These are phyloP conservation scores for Jordanella pulchra DNA, from an alignment of 2,797 vertebrate genomes.

Conservation along the genomic window DNA sequence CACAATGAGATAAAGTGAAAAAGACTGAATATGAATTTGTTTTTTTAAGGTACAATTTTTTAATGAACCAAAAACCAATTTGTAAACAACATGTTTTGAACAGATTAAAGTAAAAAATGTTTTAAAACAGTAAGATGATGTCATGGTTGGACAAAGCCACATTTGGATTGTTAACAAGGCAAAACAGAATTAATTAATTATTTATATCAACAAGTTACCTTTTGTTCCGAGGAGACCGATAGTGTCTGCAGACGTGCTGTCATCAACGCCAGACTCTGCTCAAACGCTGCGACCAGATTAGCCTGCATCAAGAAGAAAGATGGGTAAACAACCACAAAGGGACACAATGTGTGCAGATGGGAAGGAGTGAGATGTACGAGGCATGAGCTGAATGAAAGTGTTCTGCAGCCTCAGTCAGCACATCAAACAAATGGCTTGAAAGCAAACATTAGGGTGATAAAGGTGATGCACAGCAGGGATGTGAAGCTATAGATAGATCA, in stretches of 20 bases:
- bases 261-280: conserved; percentile 97
- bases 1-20: not conserved
- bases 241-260: conserved; percentile 93
- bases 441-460: conserved; percentile 30
- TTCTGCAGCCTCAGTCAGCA: conserved; percentile 41
- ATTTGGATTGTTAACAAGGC: not conserved
- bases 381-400: conserved; percentile 40
- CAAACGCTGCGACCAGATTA: conserved; percentile 96
- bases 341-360: not conserved
- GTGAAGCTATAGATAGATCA: conserved; percentile 17
- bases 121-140: too few relatives aligned
- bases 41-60: not conserved
- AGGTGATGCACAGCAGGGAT: conserved; percentile 14
- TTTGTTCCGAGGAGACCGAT: conserved; percentile 91
- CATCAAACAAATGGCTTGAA: conserved; percentile 53
- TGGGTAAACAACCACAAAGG: conserved; percentile 26
- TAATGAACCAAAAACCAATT: not conserved
- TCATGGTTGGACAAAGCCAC: too few relatives aligned
- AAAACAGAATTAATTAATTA: not conserved
- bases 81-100: not conserved
- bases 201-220: conserved; percentile 76
- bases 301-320: conserved; percentile 74
- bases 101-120: not conserved
- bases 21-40: not conserved
- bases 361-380: conserved; percentile 41